phyloP scores from a whole-genome alignment of 2,888 invertebrate species.

The Agrotis exclamationis region DNA sequence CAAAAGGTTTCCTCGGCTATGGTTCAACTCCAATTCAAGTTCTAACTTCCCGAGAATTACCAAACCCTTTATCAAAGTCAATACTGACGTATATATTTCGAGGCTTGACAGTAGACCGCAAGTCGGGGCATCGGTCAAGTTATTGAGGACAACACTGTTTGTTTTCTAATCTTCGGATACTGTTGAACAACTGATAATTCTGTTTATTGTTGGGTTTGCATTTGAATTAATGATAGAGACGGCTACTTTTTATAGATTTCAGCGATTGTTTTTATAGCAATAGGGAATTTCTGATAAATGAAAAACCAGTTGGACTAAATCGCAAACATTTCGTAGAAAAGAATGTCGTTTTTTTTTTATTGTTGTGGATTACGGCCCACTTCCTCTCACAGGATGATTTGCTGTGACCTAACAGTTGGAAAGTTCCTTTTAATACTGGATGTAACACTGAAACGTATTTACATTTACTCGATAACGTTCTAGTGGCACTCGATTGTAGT shows the following conservation, averaged over 20 bases:
- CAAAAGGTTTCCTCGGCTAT: too few species aligned
- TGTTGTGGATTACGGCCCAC: too few species aligned
- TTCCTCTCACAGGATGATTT: too few species aligned
- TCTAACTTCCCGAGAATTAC: constrained; percentile 13
- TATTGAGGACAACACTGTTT: constrained; percentile 38
- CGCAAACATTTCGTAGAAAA: too few species aligned
- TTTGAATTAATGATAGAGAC: neutral
- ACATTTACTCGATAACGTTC: too few species aligned
- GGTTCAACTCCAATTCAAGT: neutral
- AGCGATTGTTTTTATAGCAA: neutral
- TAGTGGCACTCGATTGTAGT: too few species aligned
- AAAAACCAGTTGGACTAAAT: too few species aligned
- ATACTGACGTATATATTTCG: constrained; percentile 27
- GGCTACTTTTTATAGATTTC: neutral
- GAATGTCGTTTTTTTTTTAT: too few species aligned
- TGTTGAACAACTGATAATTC: neutral
- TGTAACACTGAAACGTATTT: too few species aligned
- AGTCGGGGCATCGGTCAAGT: constrained; percentile 26
- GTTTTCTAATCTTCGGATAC: constrained; percentile 19
- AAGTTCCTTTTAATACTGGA: too few species aligned
- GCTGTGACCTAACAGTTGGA: too few species aligned
- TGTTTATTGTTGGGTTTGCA: constrained; percentile 6
- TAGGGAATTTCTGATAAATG: too few species aligned
- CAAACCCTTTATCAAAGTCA: constrained; percentile 46
- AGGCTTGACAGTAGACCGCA: constrained; percentile 31